These are phyloP conservation scores for Echeneis naucrates DNA, from an alignment of 2,797 vertebrate genomes.

Conservation along the genomic window DNA sequence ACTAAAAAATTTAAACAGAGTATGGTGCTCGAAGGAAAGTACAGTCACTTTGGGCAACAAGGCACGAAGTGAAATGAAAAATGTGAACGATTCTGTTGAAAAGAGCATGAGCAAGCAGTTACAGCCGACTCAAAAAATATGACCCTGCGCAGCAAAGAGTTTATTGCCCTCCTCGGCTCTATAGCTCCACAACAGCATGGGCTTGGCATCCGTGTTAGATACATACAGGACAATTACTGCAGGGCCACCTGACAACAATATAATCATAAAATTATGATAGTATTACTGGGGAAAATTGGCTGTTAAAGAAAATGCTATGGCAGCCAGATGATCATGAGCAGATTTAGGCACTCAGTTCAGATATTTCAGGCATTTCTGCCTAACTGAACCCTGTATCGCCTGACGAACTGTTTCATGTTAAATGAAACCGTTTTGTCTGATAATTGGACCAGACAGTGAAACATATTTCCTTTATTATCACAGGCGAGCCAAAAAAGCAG, in stretches of 20 bases:
- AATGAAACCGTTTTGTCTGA: background rate
- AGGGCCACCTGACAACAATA: slow-evolving; percentile 49
- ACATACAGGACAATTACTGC: slow-evolving; percentile 53
- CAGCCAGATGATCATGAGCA: slow-evolving; percentile 23
- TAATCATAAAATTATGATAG: slow-evolving; percentile 52
- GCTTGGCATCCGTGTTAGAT: slow-evolving; percentile 16
- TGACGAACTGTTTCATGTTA: background rate
- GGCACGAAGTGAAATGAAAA: slow-evolving; percentile 9
- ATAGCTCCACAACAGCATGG: slow-evolving; percentile 33
- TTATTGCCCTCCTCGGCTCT: slow-evolving; percentile 45
- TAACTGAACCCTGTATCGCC: slow-evolving; percentile 34
- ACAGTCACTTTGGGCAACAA: slow-evolving; percentile 7
- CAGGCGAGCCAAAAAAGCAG: background rate
- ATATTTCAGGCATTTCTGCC: slow-evolving; percentile 15
- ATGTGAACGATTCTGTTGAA: slow-evolving; percentile 6
- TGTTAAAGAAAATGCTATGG: slow-evolving; percentile 44
- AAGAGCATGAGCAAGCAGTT: slow-evolving; percentile 19
- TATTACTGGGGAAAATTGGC: slow-evolving; percentile 43
- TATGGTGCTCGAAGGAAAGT: background rate
- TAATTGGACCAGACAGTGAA: background rate
- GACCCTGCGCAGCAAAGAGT: slow-evolving; percentile 18
- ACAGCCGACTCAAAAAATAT: slow-evolving; percentile 33
- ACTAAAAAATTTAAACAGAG: slow-evolving; percentile 8
- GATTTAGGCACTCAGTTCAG: background rate
- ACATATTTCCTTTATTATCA: background rate